Conservation (phyloP, 2,113 vertebrate genomes). For the Sclerurus mexicanus region DNA sequence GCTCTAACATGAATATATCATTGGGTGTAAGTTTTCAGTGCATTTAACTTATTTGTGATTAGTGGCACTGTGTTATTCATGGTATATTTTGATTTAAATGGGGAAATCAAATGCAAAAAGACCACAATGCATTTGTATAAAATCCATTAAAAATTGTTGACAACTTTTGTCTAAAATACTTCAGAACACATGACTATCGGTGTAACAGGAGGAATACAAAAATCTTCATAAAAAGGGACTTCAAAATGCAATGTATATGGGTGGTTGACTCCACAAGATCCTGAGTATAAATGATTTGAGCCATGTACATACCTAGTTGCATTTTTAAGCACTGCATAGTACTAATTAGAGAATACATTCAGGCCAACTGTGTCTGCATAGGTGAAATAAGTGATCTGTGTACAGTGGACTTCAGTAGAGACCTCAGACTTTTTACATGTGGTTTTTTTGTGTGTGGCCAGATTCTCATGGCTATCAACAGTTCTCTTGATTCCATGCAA, state of each 20-base stretch:
- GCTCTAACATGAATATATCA: background rate
- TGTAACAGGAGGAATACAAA: background rate
- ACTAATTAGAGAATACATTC: background rate
- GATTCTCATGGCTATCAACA: too few relatives aligned
- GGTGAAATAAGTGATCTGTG: too few relatives aligned
- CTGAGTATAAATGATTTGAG: background rate
- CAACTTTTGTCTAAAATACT: background rate
- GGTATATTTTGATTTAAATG: background rate
- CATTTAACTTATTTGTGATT: background rate
- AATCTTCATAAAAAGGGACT: background rate
- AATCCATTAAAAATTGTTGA: background rate
- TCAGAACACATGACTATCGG: background rate
- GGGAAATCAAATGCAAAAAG: background rate
- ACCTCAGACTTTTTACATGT: too few relatives aligned
- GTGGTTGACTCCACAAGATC: background rate
- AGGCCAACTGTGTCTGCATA: too few relatives aligned
- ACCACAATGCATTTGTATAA: background rate
- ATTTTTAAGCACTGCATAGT: background rate
- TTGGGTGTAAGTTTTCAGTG: background rate
- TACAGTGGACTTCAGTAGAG: too few relatives aligned
- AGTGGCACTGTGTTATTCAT: background rate
- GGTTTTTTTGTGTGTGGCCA: too few relatives aligned
- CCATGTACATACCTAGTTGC: background rate
- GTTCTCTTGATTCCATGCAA: too few relatives aligned
- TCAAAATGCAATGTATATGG: background rate